A percentile compares a stretch with the other conserved stretches of the same genome.
phyloP scores from a whole-genome alignment of 2,888 invertebrate species.

The Ommatoiulus sabulosus region DNA sequence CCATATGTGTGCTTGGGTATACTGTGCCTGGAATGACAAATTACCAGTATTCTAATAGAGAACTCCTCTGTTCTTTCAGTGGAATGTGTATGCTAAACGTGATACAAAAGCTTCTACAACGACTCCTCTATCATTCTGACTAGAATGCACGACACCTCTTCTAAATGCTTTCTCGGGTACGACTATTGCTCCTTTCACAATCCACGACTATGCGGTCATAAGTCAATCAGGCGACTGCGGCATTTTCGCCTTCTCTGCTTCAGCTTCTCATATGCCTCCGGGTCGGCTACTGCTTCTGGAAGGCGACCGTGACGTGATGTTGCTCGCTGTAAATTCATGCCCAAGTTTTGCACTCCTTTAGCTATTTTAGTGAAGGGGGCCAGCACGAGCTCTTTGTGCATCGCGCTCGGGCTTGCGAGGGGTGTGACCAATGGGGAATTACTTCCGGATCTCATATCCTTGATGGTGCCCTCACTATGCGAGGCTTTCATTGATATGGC shows the following conservation, averaged over 20 bases:
- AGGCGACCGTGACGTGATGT: constrained; percentile 16
- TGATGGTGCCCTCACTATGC: constrained; percentile 83
- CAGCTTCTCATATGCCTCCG: constrained; percentile 60
- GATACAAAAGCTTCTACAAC: neutral
- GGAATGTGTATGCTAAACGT: neutral
- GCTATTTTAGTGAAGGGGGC: constrained; percentile 83
- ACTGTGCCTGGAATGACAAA: neutral
- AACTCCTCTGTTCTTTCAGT: neutral
- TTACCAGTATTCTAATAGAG: neutral
- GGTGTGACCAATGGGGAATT: constrained; percentile 52
- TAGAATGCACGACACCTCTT: neutral
- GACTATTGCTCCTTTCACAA: neutral
- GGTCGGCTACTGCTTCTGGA: neutral
- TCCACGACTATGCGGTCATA: constrained; percentile 48
- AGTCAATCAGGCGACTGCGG: constrained; percentile 61
- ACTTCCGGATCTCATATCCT: constrained; percentile 59
- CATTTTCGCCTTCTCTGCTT: constrained; percentile 60
- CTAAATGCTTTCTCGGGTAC: neutral
- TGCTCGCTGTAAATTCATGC: constrained; percentile 75
- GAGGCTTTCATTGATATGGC: constrained; percentile 74
- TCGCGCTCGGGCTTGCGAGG: neutral
- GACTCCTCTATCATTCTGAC: neutral
- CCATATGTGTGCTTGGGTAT: neutral
- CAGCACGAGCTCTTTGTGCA: constrained; percentile 59
- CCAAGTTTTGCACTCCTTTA: constrained; percentile 85